Conservation (phyloP, 92 coral and sea anemone species). For the Umimayanthus chanpuru region DNA sequence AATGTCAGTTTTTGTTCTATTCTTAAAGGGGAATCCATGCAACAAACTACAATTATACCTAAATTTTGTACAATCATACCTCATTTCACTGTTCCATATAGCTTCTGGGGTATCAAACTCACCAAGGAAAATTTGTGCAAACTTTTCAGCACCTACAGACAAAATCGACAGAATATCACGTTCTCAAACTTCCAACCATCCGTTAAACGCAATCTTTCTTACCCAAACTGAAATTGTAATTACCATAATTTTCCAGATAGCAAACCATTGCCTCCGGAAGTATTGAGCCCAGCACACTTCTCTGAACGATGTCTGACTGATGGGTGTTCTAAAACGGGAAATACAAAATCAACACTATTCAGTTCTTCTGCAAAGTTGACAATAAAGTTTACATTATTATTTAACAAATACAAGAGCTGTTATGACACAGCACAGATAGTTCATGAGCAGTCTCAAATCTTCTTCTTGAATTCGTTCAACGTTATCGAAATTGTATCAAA, state of each 20-base stretch:
- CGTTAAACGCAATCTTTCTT: neutral
- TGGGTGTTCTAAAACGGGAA: slow-evolving; percentile 46
- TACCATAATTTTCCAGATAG: slow-evolving; percentile 96
- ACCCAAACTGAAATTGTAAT: neutral
- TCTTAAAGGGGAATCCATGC: neutral
- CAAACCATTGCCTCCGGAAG: slow-evolving; percentile 99
- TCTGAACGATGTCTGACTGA: slow-evolving; percentile 84
- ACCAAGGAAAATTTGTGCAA: slow-evolving; percentile 92
- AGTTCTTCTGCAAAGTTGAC: no score
- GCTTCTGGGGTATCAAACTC: slow-evolving; percentile 99
- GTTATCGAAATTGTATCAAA: no score
- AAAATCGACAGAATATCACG: neutral
- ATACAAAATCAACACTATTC: no score
- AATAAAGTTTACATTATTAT: no score
- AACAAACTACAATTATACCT: no score
- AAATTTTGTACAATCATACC: slow-evolving; percentile 47
- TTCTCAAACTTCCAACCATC: neutral
- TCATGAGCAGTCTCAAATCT: no score
- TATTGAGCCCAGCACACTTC: slow-evolving; percentile 89
- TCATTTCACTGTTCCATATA: slow-evolving; percentile 98
- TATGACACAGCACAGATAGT: neutral
- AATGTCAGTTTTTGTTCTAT: neutral
- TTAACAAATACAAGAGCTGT: neutral
- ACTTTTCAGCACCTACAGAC: slow-evolving; percentile 83
- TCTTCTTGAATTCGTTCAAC: no score